Evolutionary conservation across 2,888 invertebrate genomes (phyloP), one percentile per base, ranked within the genome.

Genomic region (Suillia variegata): DNA sequence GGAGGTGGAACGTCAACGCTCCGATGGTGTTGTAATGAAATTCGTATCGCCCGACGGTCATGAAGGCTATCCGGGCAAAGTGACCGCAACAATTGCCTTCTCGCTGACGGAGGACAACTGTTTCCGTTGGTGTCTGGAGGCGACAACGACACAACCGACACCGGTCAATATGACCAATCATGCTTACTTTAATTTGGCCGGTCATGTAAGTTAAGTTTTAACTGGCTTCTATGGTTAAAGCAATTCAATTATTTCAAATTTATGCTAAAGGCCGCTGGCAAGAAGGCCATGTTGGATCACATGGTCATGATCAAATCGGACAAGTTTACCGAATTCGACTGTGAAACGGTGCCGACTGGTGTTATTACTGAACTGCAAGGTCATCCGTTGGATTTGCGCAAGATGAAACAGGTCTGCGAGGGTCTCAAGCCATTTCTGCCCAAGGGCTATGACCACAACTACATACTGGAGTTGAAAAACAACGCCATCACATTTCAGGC

Each of bases 151-250:
- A 10, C 90, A 91, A 73, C 87, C 92, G 0, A 96, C 96, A 0
- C 88, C 91, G 15, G 85, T 97, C 58, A 96, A 94, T 78, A 81
- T 98, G 53, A 93, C 94, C 31, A 93, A 92, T 79, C 91, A 95
- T 73, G 88, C 91, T 1, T 96, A 91, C 78, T 96, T 96, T 81
- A 98, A 98, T 82, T 84, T 98, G 22, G 93, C 89, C 42, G 96
- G 96, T 3, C 93, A 96, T 82, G 76, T 70, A 20, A 69, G 75
- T 52, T 66, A 24, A 6, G 21, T 2, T 18, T 45, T 45, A 45
- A 17, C 15, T 45, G 15, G 15, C 15, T 10, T 5, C 5, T 45
- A 15, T 45, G 10, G 4, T 17, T 20, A 22, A 53, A 47, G 51
- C 21, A 24, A 15, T 26, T n/a, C 8, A 17, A 1, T 18, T 12